These are phyloP conservation scores for Zapornia atra DNA, from an alignment of 2,113 vertebrate species.

Conservation along the genomic window DNA sequence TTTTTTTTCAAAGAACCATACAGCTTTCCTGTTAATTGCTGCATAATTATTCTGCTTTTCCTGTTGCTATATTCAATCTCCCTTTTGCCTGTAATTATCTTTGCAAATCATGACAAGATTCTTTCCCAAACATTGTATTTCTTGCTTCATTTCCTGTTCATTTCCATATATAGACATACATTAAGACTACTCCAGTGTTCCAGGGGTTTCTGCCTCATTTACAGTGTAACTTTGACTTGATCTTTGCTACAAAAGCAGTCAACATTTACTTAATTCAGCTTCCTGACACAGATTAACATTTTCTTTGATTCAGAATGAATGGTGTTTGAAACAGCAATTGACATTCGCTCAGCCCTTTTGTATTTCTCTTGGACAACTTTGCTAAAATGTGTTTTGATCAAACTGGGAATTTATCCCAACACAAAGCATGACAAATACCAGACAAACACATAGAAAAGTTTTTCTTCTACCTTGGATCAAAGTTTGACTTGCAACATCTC, in stretches of 20 bases:
- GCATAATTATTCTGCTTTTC: constrained; percentile 66
- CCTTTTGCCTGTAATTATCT: constrained; percentile 65
- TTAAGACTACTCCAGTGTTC: neutral
- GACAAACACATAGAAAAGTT: neutral
- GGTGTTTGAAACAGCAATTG: constrained; percentile 28
- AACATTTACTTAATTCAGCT: constrained; percentile 61
- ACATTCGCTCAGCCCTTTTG: neutral
- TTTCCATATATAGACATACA: neutral
- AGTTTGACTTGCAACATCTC: neutral
- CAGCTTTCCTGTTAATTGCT: constrained; percentile 67
- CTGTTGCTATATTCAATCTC: constrained; percentile 56
- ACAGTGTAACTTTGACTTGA: constrained; percentile 43
- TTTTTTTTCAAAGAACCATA: constrained; percentile 40
- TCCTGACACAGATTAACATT: constrained; percentile 49
- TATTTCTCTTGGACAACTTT: constrained; percentile 26
- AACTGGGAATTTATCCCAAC: neutral
- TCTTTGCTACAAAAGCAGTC: constrained; percentile 33
- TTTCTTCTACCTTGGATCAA: constrained; percentile 34
- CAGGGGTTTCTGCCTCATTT: constrained; percentile 19
- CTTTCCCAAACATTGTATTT: constrained; percentile 17
- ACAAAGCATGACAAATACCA: constrained; percentile 2
- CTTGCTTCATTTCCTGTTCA: constrained; percentile 52
- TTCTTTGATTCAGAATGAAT: constrained; percentile 38
- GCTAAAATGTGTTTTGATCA: constrained; percentile 23
- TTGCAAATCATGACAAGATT: constrained; percentile 55